These are phyloP conservation scores for Gallinago media DNA, from an alignment of 2,113 vertebrate genomes.

Conservation along the genomic window DNA sequence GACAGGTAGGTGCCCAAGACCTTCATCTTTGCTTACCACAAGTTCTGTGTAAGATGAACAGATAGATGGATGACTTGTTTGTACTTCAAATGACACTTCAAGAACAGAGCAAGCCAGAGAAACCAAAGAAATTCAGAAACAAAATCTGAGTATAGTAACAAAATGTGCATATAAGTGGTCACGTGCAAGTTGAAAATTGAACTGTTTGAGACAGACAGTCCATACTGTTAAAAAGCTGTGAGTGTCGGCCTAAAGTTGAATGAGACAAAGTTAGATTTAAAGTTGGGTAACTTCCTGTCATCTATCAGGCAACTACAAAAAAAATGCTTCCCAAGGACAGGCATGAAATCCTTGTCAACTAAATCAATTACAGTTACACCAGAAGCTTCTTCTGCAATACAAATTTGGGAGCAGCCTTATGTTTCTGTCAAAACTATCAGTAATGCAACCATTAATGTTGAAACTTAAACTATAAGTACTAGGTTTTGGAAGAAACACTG, in stretches of 20 bases:
- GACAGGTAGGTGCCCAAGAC: neutral
- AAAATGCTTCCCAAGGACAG: neutral
- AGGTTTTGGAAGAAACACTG: neutral
- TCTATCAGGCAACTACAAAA: neutral
- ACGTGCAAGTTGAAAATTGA: neutral
- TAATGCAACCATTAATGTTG: neutral
- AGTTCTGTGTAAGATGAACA: neutral
- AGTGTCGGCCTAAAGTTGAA: neutral
- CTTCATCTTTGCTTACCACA: neutral
- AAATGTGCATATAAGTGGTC: neutral
- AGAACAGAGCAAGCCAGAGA: neutral
- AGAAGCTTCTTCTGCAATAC: neutral
- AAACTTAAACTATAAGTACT: neutral
- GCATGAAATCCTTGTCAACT: neutral
- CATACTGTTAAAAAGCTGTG: neutral
- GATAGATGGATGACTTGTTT: neutral
- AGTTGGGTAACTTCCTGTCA: neutral
- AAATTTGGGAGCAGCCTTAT: neutral
- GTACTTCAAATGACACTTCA: neutral
- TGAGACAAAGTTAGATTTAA: neutral
- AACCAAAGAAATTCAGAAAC: neutral
- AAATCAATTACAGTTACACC: neutral
- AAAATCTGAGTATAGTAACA: neutral
- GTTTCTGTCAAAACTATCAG: neutral
- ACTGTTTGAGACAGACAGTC: neutral